A percentile compares a stretch with the other conserved stretches of the same genome.
Evolutionary conservation across 2,797 vertebrate species (phyloP).

Genomic region (Anabacerthia variegaticeps): DNA sequence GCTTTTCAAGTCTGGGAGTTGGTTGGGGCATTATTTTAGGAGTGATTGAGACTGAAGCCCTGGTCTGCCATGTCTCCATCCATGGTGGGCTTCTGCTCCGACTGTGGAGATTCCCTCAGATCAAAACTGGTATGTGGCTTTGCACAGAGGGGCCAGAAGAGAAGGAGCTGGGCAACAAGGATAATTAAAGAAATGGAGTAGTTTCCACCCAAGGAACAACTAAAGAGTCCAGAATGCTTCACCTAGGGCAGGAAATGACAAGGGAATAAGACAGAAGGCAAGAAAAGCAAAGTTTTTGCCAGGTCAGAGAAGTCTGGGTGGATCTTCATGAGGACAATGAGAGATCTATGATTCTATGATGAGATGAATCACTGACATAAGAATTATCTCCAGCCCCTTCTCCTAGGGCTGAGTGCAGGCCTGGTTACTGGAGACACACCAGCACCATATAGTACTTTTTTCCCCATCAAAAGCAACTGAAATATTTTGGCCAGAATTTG

Average conservation of each 20-base stretch:
- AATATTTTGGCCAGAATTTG: background rate
- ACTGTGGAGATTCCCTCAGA: background rate
- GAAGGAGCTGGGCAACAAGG: background rate
- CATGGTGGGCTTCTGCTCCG: background rate
- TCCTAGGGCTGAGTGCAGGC: background rate
- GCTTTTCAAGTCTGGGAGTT: background rate
- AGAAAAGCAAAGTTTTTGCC: background rate
- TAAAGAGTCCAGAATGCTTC: background rate
- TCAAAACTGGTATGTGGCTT: accelerated
- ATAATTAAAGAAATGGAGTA: background rate
- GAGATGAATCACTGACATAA: background rate
- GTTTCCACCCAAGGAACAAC: background rate
- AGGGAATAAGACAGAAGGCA: background rate
- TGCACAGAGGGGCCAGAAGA: background rate
- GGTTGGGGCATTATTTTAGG: background rate
- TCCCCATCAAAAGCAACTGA: background rate
- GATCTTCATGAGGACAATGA: background rate
- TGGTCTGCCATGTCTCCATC: background rate
- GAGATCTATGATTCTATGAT: background rate
- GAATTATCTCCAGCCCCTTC: background rate
- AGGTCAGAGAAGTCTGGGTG: background rate
- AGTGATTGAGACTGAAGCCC: background rate
- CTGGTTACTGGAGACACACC: background rate
- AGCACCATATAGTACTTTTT: accelerated
- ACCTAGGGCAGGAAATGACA: background rate